phyloP scores from a whole-genome alignment of 2,113 vertebrate genomes.

The Chaetodon auriga region DNA sequence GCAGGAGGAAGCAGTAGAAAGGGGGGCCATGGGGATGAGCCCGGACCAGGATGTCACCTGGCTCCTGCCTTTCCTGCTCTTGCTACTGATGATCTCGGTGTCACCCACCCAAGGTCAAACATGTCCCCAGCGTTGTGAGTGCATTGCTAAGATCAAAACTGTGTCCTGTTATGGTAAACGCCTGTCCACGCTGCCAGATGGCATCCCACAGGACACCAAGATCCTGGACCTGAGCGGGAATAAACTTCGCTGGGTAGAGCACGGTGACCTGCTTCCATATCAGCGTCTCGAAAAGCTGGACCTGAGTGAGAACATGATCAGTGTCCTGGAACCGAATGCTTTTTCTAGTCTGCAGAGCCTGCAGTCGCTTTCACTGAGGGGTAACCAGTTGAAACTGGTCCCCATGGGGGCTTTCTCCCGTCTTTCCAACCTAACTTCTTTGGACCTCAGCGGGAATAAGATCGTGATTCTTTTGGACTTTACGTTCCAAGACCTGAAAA shows the following conservation, averaged over 20 bases:
- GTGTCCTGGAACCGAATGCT: slow-evolving; percentile 93
- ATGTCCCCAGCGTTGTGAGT: slow-evolving; percentile 95
- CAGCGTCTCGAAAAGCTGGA: slow-evolving; percentile 92
- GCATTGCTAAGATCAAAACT: slow-evolving; percentile 82
- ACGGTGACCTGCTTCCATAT: slow-evolving; percentile 88
- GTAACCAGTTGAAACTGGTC: slow-evolving; percentile 95
- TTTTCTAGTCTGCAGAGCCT: slow-evolving; percentile 91
- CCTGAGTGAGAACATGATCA: slow-evolving; percentile 94
- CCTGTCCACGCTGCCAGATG: slow-evolving; percentile 91
- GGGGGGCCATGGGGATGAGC: slow-evolving; percentile 82
- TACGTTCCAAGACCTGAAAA: slow-evolving; percentile 93
- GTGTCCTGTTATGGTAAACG: slow-evolving; percentile 92
- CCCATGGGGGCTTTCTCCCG: slow-evolving; percentile 93
- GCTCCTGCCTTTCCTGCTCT: slow-evolving; percentile 85
- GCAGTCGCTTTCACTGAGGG: slow-evolving; percentile 88
- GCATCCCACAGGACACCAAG: slow-evolving; percentile 91
- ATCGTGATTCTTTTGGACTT: slow-evolving; percentile 96
- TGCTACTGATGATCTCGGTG: slow-evolving; percentile 79
- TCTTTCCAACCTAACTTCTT: slow-evolving; percentile 91
- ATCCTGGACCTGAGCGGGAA: slow-evolving; percentile 93
- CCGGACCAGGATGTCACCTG: slow-evolving; percentile 82
- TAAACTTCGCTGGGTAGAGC: slow-evolving; percentile 94
- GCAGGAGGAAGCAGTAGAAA: slow-evolving; percentile 64
- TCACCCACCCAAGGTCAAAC: slow-evolving; percentile 71
- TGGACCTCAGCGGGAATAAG: slow-evolving; percentile 97